Conservation (phyloP, 2,113 vertebrate species). For the Ahaetulla prasina region DNA sequence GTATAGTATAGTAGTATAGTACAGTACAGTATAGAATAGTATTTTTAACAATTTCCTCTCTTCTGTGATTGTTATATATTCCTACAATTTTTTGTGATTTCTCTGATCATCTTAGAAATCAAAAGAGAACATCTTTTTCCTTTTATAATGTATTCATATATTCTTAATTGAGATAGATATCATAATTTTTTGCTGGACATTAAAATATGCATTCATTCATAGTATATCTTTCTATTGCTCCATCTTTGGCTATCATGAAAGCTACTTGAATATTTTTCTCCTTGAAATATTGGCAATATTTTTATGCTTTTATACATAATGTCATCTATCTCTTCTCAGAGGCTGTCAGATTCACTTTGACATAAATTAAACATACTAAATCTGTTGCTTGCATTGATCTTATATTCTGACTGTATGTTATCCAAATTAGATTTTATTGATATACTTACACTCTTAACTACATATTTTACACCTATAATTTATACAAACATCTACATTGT, state of each 20-base stretch:
- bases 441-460: neutral
- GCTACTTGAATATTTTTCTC: neutral
- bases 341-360: neutral
- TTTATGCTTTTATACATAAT: neutral
- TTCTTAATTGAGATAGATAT: neutral
- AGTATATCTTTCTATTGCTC: neutral
- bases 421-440: neutral
- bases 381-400: neutral
- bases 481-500: neutral
- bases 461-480: neutral
- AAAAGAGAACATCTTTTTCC: neutral
- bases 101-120: neutral
- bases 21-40: neutral
- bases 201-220: neutral
- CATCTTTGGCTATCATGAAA: neutral
- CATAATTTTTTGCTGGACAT: neutral
- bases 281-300: neutral
- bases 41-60: neutral
- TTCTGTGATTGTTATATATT: neutral
- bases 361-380: neutral
- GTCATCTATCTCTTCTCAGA: neutral
- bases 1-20: neutral
- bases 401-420: neutral
- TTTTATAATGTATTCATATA: neutral
- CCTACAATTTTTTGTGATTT: neutral